Conservation (phyloP, 1,140 invertebrate genomes). For the silkworm (Bombyx mori) region ASM3026992v2 NC_085113.1:3245501-3246000, state of each 20-base stretch:
- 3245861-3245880: too few relatives aligned
- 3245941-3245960: too few relatives aligned
- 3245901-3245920: too few relatives aligned
- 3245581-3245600: not conserved
- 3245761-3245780: conserved; percentile 7
- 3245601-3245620: not conserved
- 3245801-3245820: conserved; percentile 2
- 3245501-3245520: not conserved
- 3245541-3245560: not conserved
- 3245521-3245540: not conserved
- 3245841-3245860: too few relatives aligned
- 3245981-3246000: too few relatives aligned
- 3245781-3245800: conserved; percentile 5
- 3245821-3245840: conserved; percentile 4
- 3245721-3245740: conserved; percentile 5
- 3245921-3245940: too few relatives aligned
- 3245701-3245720: conserved; percentile 3
- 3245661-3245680: conserved; percentile 2
- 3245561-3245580: too few relatives aligned
- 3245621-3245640: not conserved
- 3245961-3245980: too few relatives aligned
- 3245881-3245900: too few relatives aligned
- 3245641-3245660: conserved; percentile 3
- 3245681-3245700: conserved; percentile 1
- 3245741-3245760: conserved; percentile 3